These are phyloP conservation scores for Caenorhabditis remanei DNA, from an alignment of 1,140 invertebrate genomes.

Conservation along the genomic window DNA sequence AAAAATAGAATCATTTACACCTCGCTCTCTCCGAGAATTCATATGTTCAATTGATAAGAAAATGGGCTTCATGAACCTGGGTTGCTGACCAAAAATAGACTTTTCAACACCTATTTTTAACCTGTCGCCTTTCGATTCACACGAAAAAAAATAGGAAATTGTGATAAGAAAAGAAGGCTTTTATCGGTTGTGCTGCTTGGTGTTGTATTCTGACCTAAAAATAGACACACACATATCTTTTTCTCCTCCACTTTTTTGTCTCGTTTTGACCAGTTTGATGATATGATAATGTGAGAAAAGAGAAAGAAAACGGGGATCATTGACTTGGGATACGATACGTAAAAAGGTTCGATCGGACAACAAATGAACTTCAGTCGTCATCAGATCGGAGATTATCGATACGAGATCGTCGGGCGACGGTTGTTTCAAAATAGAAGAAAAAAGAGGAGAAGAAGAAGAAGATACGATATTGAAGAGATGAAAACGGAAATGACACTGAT, in stretches of 20 bases:
- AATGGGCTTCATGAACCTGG: slow-evolving; percentile 14
- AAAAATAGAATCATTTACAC: slow-evolving; percentile 25
- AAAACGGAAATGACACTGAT: not conserved
- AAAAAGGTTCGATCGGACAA: slow-evolving; percentile 43
- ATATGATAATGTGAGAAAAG: not conserved
- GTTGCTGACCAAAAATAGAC: not conserved
- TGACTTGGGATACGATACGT: not conserved
- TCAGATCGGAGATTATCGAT: slow-evolving; percentile 55
- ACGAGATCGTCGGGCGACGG: slow-evolving; percentile 19
- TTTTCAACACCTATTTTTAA: slow-evolving; percentile 22
- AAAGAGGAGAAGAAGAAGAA: not conserved
- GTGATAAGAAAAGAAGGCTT: not conserved
- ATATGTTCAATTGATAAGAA: slow-evolving; percentile 39
- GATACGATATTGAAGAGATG: not conserved
- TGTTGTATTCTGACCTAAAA: slow-evolving; percentile 39
- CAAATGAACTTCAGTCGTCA: slow-evolving; percentile 54
- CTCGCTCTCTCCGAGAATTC: slow-evolving; percentile 4
- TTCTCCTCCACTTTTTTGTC: not conserved
- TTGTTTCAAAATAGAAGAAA: slow-evolving; percentile 11
- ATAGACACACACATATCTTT: not conserved
- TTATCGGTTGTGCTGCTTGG: not conserved
- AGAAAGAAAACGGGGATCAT: not conserved
- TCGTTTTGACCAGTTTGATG: not conserved
- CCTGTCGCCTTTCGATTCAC: slow-evolving; percentile 5
- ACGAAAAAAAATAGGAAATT: not conserved